Base-by-base conservation (phyloP, 2,113 vertebrate species). In the Petrocephalus microphthalmus region DNA sequence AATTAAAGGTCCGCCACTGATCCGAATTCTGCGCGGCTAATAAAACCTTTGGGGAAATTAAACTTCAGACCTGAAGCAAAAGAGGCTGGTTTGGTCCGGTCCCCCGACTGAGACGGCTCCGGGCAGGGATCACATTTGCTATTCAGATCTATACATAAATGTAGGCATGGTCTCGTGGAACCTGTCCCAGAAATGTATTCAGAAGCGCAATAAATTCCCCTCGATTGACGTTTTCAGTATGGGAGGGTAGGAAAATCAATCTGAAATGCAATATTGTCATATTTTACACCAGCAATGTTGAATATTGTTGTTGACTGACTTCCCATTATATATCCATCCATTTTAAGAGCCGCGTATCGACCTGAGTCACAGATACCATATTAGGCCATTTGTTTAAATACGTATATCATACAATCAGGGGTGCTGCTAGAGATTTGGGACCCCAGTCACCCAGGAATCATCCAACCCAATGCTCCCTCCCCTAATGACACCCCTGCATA, bases 21-120 rank as follows among this genome's bases (percentile, higher is more conserved):
- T 96, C 95, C 96, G 94, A 96, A 95, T 96, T 96, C 96, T 95
- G 94, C 95, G 93, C 93, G 92, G 94, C 96, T 96, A 96, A 95
- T 95, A 96, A 95, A 96, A 96, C 95, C 94, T 93, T 95, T 94
- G 96, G 96, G 95, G 95, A 97, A 96, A 97, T 97, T 96, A 96
- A 96, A 96, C 96, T 95, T 96, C 96, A 95, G 96, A 95, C 95
- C 94, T 95, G 22, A 47, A 83, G 45, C 95, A 95, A 95, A 96
- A 96, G 95, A 96, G 95, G 96, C 96, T 96, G 95, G 95, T 95
- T 94, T 95, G 94, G 95, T 96, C 96, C 94, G 95, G 94, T 96
- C 96, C 94, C 96, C 95, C 95, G 95, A 95, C 96, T 96, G 94
- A 95, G 95, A n/a, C 95, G 96, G 95, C 95, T 96, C 95, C 94